Base-by-base conservation (phyloP, 2,797 vertebrate species). In the Hoplostethus mediterraneus region DNA sequence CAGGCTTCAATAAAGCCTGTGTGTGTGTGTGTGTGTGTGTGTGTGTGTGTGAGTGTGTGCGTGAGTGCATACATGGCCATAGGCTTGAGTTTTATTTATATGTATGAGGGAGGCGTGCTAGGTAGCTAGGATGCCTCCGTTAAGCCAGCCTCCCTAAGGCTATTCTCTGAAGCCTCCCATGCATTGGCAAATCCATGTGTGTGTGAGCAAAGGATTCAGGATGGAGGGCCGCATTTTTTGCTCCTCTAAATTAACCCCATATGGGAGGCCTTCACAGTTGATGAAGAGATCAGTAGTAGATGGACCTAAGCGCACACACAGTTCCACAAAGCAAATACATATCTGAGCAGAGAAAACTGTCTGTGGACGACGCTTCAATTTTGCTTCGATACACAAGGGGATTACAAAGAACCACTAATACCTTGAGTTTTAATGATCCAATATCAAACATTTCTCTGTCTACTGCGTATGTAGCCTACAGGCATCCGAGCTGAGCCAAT, bases 281-380 rank as follows among this genome's bases (percentile, higher is more conserved):
- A 91, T 91, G 90, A 92, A 85, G 82, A 90, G 85, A 90, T 92
- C 86, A 89, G 85, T 87, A 87, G 89, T 84, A 75, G 83, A 87
- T 73, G 79, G 75, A 88, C 73, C 71, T 65, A 69, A 54, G 75
- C 54, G 40, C 48, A 67, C 77, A 72, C 73, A 49, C 65, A 82
- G 77, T 82, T 87, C 76, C 79, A 51, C 40, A 28, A 79, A 82
- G 76, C 69, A 74, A 44, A 70, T 64, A 21, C 51, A 56, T 62
- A 71, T 44, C 12, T 51, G 52, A 71, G 73, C 63, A 52, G 62
- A 79, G 76, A 71, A 58, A 86, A 80, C 60, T 77, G 85, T 84
- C 80, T 48, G 30, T 79, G 80, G 71, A 84, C 70, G 75, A 58
- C 5, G 13, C 88, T 71, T 57, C 64, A 58, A 66, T 68, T 71